A percentile compares a stretch with the other conserved stretches of the same genome.
phyloP scores from a whole-genome alignment of 1,140 invertebrate genomes.

The Macrotrachela quadricornifera region DNA sequence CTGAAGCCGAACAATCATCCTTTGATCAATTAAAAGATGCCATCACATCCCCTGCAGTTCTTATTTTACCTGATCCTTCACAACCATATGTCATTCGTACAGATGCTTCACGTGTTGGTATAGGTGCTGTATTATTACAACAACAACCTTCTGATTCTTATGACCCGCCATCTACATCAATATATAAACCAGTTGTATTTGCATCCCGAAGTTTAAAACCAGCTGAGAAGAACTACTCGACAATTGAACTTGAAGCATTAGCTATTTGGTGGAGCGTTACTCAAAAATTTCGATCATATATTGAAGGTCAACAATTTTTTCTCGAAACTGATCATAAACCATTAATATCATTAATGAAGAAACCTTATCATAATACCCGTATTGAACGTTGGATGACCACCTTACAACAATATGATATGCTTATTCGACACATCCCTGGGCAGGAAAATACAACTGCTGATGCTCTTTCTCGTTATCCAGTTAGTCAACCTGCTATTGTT shows the following conservation, averaged over 20 bases:
- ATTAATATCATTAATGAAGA: neutral
- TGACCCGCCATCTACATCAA: too few relatives aligned
- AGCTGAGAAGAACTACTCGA: conserved; percentile 15
- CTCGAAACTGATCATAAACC: neutral
- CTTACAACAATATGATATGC: too few relatives aligned
- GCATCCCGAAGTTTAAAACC: conserved; percentile 11
- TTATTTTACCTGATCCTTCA: neutral
- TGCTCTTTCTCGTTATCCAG: too few relatives aligned
- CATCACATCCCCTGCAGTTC: conserved; percentile 74
- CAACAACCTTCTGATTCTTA: too few relatives aligned
- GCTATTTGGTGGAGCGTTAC: neutral
- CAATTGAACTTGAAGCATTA: conserved; percentile 17
- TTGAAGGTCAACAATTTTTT: neutral
- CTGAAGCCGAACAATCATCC: too few relatives aligned
- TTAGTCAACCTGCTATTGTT: too few relatives aligned
- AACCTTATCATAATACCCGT: too few relatives aligned
- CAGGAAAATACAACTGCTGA: too few relatives aligned
- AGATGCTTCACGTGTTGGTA: conserved; percentile 18
- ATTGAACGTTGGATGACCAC: too few relatives aligned
- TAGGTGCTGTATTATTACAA: conserved; percentile 33
- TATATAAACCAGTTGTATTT: too few relatives aligned
- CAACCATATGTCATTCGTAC: conserved; percentile 13
- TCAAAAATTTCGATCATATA: neutral
- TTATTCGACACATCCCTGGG: too few relatives aligned
- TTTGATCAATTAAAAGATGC: too few relatives aligned